Evolutionary conservation across 2,888 invertebrate genomes (phyloP).

Genomic region (Sphecodes monilicornis): DNA sequence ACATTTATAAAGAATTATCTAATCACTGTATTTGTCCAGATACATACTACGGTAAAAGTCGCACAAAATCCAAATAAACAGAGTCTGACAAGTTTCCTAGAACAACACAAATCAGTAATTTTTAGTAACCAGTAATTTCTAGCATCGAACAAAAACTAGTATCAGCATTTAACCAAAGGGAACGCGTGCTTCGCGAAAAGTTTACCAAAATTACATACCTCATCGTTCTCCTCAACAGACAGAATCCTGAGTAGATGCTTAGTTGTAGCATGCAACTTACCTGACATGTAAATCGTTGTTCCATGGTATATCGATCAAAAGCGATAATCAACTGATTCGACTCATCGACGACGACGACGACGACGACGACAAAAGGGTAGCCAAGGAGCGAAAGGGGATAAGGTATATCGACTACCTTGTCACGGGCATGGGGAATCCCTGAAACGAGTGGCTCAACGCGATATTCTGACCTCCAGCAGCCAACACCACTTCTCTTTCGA

Average conservation of each 20-base stretch:
- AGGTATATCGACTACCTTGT: constrained; percentile 87
- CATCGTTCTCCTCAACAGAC: constrained; percentile 17
- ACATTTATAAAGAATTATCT: no score
- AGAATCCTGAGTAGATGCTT: constrained; percentile 33
- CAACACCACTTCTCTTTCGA: constrained; percentile 85
- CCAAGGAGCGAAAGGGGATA: constrained; percentile 27
- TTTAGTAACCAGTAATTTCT: no score
- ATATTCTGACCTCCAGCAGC: constrained; percentile 80
- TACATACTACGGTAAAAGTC: no score
- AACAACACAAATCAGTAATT: no score
- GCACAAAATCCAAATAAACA: no score
- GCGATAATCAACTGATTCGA: constrained; percentile 40
- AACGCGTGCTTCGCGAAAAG: constrained; percentile 24
- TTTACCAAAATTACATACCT: constrained; percentile 47
- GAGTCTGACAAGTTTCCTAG: no score
- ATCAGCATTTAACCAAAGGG: background rate
- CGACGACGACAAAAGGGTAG: constrained; percentile 14
- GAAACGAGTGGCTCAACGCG: constrained; percentile 90
- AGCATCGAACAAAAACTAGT: background rate
- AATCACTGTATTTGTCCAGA: no score
- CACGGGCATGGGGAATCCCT: constrained; percentile 90
- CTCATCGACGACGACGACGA: constrained; percentile 58
- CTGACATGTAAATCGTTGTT: constrained; percentile 27
- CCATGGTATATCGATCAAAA: constrained; percentile 12
- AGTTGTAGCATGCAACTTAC: constrained; percentile 65